Percentiles rank a stretch among this genome's conserved stretches.
Evolutionary conservation across 2,888 invertebrate genomes (phyloP).

Genomic region (Ichneumon xanthorius): DNA sequence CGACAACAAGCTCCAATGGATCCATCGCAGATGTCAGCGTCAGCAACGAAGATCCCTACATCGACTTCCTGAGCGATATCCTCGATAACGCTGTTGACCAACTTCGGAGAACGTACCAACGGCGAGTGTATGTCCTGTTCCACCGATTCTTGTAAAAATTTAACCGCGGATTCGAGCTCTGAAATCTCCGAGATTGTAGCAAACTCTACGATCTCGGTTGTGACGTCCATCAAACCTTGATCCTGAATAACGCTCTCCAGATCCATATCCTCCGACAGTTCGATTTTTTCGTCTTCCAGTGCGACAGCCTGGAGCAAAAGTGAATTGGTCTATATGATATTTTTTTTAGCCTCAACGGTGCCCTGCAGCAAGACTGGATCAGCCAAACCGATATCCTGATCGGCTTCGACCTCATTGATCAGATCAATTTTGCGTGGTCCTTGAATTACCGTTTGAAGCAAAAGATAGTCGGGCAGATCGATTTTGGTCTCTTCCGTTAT

Average conservation of each 20-base stretch:
- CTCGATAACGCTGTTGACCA: constrained; percentile 71
- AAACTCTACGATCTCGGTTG: constrained; percentile 66
- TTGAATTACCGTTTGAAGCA: constrained; percentile 31
- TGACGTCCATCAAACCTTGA: constrained; percentile 67
- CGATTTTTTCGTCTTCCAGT: no score
- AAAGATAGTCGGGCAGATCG: constrained; percentile 51
- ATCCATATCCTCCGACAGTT: no score
- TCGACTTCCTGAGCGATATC: constrained; percentile 69
- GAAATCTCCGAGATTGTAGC: constrained; percentile 77
- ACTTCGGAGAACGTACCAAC: constrained; percentile 78
- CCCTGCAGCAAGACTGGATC: not conserved
- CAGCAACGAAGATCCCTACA: constrained; percentile 73
- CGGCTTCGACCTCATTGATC: constrained; percentile 33
- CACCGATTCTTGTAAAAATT: constrained; percentile 83
- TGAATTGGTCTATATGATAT: constrained; percentile 9
- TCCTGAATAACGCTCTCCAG: constrained; percentile 62
- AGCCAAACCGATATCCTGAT: not conserved
- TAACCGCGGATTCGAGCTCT: constrained; percentile 82
- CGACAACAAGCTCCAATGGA: constrained; percentile 73
- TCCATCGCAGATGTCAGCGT: constrained; percentile 76
- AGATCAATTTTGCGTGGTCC: constrained; percentile 39
- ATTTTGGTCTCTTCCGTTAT: no score
- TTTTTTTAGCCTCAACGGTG: not conserved
- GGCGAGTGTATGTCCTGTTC: constrained; percentile 84
- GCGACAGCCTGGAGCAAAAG: constrained; percentile 17